Percentiles rank a stretch among this genome's conserved stretches.
These are phyloP conservation scores for Sinelater perroti DNA, from an alignment of 2,888 invertebrate species.

Conservation along the genomic window DNA sequence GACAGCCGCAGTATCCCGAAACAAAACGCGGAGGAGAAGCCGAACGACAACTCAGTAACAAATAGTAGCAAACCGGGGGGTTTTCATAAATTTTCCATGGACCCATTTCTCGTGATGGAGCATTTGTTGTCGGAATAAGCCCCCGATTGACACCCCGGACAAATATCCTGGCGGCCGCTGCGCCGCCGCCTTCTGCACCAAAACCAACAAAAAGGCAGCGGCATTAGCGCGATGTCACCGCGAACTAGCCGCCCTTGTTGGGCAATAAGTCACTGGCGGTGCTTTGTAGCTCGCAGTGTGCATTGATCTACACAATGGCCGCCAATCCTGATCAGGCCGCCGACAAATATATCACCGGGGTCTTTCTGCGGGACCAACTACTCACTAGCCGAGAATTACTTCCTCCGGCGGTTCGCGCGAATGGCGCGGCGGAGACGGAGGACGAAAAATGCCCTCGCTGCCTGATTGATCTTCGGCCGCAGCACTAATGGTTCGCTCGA, in stretches of 20 bases:
- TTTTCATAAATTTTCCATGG: constrained; percentile 24
- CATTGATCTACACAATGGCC: constrained; percentile 55
- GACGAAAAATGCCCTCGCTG: too few relatives aligned
- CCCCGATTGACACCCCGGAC: too few relatives aligned
- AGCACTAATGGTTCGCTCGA: neutral
- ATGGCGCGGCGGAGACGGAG: too few relatives aligned
- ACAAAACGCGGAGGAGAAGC: too few relatives aligned
- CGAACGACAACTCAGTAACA: constrained; percentile 14
- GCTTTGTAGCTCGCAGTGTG: constrained; percentile 48
- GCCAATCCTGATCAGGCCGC: constrained; percentile 52
- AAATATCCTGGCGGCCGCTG: constrained; percentile 20
- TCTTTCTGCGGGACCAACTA: constrained; percentile 25
- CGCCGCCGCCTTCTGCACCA: constrained; percentile 19
- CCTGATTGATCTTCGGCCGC: neutral
- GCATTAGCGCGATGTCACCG: constrained; percentile 35
- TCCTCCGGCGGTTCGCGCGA: constrained; percentile 18
- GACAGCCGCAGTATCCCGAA: too few relatives aligned
- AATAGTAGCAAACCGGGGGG: constrained; percentile 12
- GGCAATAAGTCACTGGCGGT: constrained; percentile 53
- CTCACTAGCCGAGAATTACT: constrained; percentile 20
- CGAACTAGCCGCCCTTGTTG: constrained; percentile 37
- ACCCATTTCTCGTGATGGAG: constrained; percentile 21
- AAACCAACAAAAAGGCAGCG: constrained; percentile 32
- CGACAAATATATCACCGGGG: constrained; percentile 46
- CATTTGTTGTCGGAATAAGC: constrained; percentile 21